Conservation (phyloP, 2,113 vertebrate genomes). For the Poecilia latipinna region DNA sequence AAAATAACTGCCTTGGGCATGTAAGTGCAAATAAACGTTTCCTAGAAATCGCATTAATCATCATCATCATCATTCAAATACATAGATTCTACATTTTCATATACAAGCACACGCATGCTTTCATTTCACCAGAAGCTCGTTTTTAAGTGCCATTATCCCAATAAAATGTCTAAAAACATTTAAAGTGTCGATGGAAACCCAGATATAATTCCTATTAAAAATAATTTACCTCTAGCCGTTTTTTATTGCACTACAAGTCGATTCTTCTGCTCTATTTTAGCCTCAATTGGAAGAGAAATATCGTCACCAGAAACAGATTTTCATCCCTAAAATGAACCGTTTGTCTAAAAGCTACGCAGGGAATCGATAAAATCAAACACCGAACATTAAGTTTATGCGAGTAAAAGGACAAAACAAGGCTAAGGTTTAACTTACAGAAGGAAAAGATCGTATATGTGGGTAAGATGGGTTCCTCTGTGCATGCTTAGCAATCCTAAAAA, state of each 20-base stretch:
- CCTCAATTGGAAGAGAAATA: conserved; percentile 57
- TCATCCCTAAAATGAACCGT: conserved; percentile 30
- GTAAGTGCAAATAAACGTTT: conserved; percentile 40
- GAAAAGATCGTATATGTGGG: conserved; percentile 54
- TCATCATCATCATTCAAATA: conserved; percentile 44
- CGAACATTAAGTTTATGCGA: conserved; percentile 57
- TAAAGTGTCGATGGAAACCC: conserved; percentile 52
- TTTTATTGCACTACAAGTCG: conserved; percentile 58
- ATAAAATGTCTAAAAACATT: conserved; percentile 41
- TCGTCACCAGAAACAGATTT: conserved; percentile 31
- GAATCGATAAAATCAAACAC: conserved; percentile 40
- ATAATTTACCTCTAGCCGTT: conserved; percentile 42
- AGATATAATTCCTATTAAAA: conserved; percentile 46
- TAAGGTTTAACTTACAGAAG: conserved; percentile 58
- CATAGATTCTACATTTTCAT: conserved; percentile 46
- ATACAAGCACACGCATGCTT: conserved; percentile 66
- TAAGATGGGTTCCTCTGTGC: conserved; percentile 51
- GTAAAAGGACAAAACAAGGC: conserved; percentile 51
- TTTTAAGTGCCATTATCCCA: conserved; percentile 34
- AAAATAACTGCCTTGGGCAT: conserved; percentile 39
- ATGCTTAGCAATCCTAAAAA: conserved; percentile 66
- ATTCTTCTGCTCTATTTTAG: conserved; percentile 26
- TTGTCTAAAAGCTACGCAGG: conserved; percentile 41
- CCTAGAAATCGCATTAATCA: conserved; percentile 32
- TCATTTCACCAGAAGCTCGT: conserved; percentile 40